Evolutionary conservation across 2,797 vertebrate genomes (phyloP), one percentile per base, ranked within the genome.

Genomic region (Anguilla obscura): DNA sequence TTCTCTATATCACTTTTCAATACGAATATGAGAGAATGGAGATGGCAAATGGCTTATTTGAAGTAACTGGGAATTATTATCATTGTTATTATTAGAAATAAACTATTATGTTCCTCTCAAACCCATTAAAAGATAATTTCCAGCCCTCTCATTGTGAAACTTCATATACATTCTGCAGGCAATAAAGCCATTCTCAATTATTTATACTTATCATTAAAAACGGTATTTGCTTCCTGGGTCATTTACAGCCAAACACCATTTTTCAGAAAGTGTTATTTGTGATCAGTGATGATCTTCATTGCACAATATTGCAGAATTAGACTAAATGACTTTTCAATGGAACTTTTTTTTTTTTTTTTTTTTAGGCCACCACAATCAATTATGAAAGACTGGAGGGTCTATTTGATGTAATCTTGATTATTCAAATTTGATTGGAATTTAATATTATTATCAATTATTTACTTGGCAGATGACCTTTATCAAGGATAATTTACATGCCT

Each of bases 381-480:
- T 79, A 36, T 79, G 16, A 40, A 40, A 79, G 45, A 24, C 45
- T 24, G 8, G 7, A 6, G 21, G 30, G 30, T 79, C 74, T 21
- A 79, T 76, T 6, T 18, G 45, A 48, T 24, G 79, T 24, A 50
- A 82, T 21, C 40, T 82, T 48, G 40, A 24, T 50, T 82, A 24
- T 82, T 82, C 79, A 82, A 50, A 50, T 82, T 40, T 79, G 24
- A 48, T 21, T 82, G 45, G 24, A 48, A 82, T 82, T 24, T 24
- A 50, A 48, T 82, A 48, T 82, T 7, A 27, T 16, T 24, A 82
- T 82, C 21, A 82, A 82, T 82, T 82, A 82, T 82, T 82, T 82
- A 48, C 79, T 48, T 50, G 21, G 8, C 40, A 12, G 45, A 82
- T 48, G 40, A 45, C 40, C 79, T 5, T 50, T 8, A 50, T 48